Evolutionary conservation across 2,888 invertebrate genomes (phyloP).

Genomic region (Dendrolimus houi): DNA sequence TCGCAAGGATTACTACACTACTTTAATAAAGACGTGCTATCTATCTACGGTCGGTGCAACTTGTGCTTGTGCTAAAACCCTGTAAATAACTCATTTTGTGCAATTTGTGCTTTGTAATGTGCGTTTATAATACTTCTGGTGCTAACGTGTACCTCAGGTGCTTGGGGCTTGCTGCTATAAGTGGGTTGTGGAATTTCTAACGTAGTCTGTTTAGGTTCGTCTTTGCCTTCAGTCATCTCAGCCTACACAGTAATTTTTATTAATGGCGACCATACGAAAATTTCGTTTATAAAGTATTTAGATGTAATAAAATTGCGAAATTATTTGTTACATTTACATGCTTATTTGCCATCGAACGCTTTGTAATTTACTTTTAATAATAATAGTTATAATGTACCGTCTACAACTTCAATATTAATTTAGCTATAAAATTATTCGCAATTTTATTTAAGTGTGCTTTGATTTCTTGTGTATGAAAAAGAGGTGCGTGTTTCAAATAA

Average conservation of each 20-base stretch:
- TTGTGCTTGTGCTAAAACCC: conserved; percentile 7
- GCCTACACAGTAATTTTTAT: conserved; percentile 62
- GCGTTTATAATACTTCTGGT: conserved; percentile 14
- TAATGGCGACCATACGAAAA: conserved; percentile 58
- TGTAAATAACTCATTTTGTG: conserved; percentile 3
- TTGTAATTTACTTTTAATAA: no score
- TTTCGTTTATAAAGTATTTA: conserved; percentile 1
- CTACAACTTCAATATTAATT: no score
- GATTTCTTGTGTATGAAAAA: no score
- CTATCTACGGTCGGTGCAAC: not conserved
- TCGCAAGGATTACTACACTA: not conserved
- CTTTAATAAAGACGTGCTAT: not conserved
- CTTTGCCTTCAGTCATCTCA: conserved; percentile 49
- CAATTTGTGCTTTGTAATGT: conserved; percentile 11
- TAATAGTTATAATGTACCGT: no score
- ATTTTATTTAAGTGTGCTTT: not conserved
- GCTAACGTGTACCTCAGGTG: conserved; percentile 56
- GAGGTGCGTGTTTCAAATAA: not conserved
- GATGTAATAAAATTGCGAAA: not conserved
- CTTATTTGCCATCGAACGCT: no score
- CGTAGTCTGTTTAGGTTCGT: conserved; percentile 44
- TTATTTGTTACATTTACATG: not conserved
- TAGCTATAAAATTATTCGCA: not conserved
- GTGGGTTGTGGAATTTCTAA: conserved; percentile 56
- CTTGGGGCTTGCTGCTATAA: conserved; percentile 50